Evolutionary conservation across 2,797 vertebrate genomes (phyloP).

Genomic region (Champsocephalus gunnari): DNA sequence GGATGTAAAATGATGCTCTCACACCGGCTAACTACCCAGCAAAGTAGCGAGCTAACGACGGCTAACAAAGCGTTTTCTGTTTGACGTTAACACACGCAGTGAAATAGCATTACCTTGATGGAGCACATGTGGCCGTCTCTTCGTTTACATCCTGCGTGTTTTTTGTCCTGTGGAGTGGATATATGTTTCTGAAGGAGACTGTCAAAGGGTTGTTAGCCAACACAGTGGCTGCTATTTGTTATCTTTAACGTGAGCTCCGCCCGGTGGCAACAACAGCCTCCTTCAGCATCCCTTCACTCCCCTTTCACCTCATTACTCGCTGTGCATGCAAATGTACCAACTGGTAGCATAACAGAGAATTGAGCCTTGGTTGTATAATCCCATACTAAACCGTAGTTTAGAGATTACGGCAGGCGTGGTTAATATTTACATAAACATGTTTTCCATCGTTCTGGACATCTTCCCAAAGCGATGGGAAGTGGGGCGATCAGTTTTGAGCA

Average conservation of each 20-base stretch:
- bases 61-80: constrained; percentile 21
- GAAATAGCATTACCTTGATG: constrained; percentile 48
- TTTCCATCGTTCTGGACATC: constrained; percentile 13
- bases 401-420: neutral
- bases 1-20: constrained; percentile 6
- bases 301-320: neutral
- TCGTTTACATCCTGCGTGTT: constrained; percentile 26
- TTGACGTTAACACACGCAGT: neutral
- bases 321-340: neutral
- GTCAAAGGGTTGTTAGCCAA: neutral
- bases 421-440: neutral
- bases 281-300: constrained; percentile 48
- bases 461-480: neutral
- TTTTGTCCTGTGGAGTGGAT: neutral
- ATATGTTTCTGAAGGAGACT: neutral
- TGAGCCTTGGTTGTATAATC: too few relatives aligned
- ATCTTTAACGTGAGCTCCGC: constrained; percentile 20
- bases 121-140: constrained; percentile 25
- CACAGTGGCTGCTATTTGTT: constrained; percentile 32
- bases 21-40: constrained; percentile 2
- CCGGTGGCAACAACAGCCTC: constrained; percentile 20
- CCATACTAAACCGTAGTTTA: too few relatives aligned
- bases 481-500: neutral
- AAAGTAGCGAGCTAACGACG: constrained; percentile 36
- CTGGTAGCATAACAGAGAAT: accelerated